Conservation (phyloP, 2,113 vertebrate genomes). For the Campylomormyrus tamandua region DNA sequence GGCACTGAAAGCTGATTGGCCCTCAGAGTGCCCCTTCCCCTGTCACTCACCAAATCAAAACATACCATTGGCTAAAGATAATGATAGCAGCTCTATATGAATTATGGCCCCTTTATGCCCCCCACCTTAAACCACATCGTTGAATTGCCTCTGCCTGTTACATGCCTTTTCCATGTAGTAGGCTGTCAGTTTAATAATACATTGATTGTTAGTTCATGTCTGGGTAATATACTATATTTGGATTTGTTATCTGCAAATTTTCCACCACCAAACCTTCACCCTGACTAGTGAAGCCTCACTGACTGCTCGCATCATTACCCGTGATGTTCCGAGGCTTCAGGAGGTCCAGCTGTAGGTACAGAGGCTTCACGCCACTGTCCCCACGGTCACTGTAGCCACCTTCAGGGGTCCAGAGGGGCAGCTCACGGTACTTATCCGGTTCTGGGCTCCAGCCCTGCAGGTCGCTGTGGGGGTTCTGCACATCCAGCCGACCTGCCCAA, state of each 20-base stretch:
- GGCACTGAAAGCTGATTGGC: background rate
- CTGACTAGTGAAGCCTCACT: background rate
- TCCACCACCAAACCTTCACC: background rate
- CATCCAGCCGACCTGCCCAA: slow-evolving; percentile 47
- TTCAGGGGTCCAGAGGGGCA: slow-evolving; percentile 43
- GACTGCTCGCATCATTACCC: slow-evolving; percentile 47
- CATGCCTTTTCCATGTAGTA: background rate
- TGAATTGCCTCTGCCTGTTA: background rate
- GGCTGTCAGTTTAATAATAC: background rate
- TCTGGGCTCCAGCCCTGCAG: slow-evolving; percentile 65
- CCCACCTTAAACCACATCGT: background rate
- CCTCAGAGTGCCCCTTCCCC: background rate
- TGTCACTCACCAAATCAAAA: background rate
- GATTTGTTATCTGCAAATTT: background rate
- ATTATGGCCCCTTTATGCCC: background rate
- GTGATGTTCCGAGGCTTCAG: slow-evolving; percentile 67
- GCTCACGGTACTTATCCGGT: slow-evolving; percentile 48
- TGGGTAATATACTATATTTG: background rate
- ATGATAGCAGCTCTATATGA: background rate
- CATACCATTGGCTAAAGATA: background rate
- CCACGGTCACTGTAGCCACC: slow-evolving; percentile 44
- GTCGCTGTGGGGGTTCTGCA: slow-evolving; percentile 28
- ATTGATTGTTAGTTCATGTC: background rate
- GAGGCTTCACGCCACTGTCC: slow-evolving; percentile 38
- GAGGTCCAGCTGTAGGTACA: slow-evolving; percentile 71